phyloP scores from a whole-genome alignment of 2,888 invertebrate genomes.

The Vesta saturnalis region DNA sequence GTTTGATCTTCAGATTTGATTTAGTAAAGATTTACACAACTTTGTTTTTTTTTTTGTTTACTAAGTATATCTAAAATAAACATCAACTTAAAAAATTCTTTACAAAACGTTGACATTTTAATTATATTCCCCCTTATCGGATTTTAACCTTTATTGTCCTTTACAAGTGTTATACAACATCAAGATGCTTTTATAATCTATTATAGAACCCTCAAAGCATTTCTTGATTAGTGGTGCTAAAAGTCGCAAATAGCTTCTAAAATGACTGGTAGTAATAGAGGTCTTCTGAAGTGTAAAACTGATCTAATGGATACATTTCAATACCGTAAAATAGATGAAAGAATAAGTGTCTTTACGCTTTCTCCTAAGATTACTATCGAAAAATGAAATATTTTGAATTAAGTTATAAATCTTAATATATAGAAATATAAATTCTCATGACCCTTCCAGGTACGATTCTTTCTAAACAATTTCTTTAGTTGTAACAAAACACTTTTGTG shows the following conservation, averaged over 20 bases:
- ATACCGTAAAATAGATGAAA: background rate
- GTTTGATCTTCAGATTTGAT: no score
- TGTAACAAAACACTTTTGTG: constrained; percentile 35
- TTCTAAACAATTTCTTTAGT: constrained; percentile 24
- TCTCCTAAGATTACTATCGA: background rate
- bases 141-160: background rate
- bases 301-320: constrained; percentile 17
- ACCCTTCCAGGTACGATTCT: constrained; percentile 25
- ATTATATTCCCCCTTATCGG: background rate
- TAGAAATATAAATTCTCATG: constrained; percentile 33
- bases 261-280: constrained; percentile 9
- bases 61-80: no score
- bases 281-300: constrained; percentile 22
- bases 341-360: background rate
- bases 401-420: background rate
- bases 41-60: no score
- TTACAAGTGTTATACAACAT: no score
- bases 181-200: background rate
- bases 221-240: constrained; percentile 16
- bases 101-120: background rate
- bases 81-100: no score
- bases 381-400: background rate
- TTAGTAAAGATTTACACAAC: no score
- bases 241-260: constrained; percentile 24
- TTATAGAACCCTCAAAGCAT: background rate